phyloP scores from a whole-genome alignment of 2,113 vertebrate genomes.

The Hydrolagus affinis region DNA sequence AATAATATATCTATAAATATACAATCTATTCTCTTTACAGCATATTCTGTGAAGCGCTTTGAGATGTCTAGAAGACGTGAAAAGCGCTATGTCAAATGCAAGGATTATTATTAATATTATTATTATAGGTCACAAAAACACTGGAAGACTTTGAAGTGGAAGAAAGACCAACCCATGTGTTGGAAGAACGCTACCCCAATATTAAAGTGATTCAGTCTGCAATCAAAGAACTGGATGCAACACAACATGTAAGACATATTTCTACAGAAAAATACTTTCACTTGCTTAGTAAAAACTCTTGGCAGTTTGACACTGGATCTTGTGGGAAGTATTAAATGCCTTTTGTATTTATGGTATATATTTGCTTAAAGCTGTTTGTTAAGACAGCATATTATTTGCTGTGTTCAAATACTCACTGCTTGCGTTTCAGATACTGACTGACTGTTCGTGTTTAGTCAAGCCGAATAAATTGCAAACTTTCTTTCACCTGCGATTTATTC shows the following conservation, averaged over 20 bases:
- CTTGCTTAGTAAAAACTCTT: background rate
- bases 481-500: too few relatives aligned
- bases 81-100: too few relatives aligned
- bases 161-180: conserved; percentile 63
- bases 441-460: too few relatives aligned
- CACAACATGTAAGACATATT: conserved; percentile 60
- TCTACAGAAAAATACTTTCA: background rate
- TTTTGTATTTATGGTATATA: too few relatives aligned
- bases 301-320: background rate
- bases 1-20: background rate
- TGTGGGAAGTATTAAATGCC: background rate
- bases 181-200: conserved; percentile 73
- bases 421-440: too few relatives aligned
- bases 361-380: too few relatives aligned
- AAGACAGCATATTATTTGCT: too few relatives aligned
- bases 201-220: conserved; percentile 75
- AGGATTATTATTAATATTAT: too few relatives aligned
- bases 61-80: too few relatives aligned
- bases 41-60: too few relatives aligned
- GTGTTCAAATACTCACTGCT: too few relatives aligned
- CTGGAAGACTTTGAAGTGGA: conserved; percentile 88
- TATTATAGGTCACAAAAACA: conserved; percentile 69
- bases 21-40: background rate
- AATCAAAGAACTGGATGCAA: conserved; percentile 62
- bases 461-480: too few relatives aligned